Evolutionary conservation across 2,797 vertebrate genomes (phyloP), one percentile per base, ranked within the genome.

Genomic region (Pipistrellus nathusii): DNA sequence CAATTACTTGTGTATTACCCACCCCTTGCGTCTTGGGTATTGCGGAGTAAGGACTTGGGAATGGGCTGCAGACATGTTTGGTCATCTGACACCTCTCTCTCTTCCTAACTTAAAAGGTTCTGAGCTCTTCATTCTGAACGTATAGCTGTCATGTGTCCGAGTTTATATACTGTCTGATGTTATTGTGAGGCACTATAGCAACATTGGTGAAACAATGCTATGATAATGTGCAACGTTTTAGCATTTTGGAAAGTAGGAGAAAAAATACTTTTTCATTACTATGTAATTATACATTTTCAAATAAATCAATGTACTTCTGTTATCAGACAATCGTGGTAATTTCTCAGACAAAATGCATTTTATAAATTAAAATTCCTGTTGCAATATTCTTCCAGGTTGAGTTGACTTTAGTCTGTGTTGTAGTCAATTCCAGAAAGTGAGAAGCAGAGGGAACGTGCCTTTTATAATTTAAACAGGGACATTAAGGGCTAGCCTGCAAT

Each of bases 311-410:
- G 8, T 81, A 69, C 21, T 95, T 94, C 69, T 87, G 53, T 93
- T 93, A 6, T 91, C 75, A 93, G 23, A 93, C 96, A 92, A 72
- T 89, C 44, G 0, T 64, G 48, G 93, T 95, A 21, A 72, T 66
- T 90, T 90, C 66, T 27, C 9, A 95, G 57, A 85, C 76, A 69
- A 95, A 86, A 83, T 80, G 11, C 57, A 11, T 94, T 96, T 95
- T 69, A 77, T 96, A 93, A 95, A 93, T 96, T 98, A 95, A 97
- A 96, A 94, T 86, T 92, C 87, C 82, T 95, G 17, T 44, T 88
- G 75, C 17, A 71, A 13, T 87, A 84, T 91, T 93, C 90, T 93
- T 97, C 83, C 95, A 90, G 95, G 51, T 66, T 85, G 96, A 69
- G 8, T 57, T 88, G 78, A 64, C n/a, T 84, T 96, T 64, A 82